phyloP scores from a whole-genome alignment of 2,113 vertebrate species.

The Eretmochelys imbricata region DNA sequence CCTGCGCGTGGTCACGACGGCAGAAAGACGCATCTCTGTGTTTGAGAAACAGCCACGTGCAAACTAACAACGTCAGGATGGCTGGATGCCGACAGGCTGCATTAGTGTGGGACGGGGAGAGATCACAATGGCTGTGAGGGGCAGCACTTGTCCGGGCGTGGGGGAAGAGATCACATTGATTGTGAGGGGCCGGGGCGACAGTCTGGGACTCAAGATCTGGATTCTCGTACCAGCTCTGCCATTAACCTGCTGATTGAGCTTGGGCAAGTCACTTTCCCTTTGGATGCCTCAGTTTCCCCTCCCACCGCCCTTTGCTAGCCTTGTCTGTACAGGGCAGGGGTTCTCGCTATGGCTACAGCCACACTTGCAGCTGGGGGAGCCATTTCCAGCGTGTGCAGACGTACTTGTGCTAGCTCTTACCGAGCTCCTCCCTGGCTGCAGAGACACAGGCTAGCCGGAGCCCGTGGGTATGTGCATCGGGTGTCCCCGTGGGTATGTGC shows the following conservation, averaged over 20 bases:
- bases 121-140: no score
- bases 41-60: background rate
- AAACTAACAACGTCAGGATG: accelerated
- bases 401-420: background rate
- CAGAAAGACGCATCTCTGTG: background rate
- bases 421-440: background rate
- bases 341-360: background rate
- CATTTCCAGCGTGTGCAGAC: no score
- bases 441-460: background rate
- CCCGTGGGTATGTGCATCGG: no score
- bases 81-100: background rate
- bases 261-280: background rate
- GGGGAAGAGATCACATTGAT: no score
- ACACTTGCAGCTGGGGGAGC: no score
- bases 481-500: background rate
- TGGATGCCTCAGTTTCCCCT: background rate
- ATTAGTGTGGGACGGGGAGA: no score
- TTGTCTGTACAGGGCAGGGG: background rate
- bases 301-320: background rate
- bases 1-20: background rate
- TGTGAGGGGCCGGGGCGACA: no score
- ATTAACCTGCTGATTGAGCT: background rate
- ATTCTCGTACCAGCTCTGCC: background rate
- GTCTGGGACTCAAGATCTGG: no score
- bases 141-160: no score